Evolutionary conservation across 2,888 invertebrate genomes (phyloP).

Genomic region (Scaeva pyrastri): DNA sequence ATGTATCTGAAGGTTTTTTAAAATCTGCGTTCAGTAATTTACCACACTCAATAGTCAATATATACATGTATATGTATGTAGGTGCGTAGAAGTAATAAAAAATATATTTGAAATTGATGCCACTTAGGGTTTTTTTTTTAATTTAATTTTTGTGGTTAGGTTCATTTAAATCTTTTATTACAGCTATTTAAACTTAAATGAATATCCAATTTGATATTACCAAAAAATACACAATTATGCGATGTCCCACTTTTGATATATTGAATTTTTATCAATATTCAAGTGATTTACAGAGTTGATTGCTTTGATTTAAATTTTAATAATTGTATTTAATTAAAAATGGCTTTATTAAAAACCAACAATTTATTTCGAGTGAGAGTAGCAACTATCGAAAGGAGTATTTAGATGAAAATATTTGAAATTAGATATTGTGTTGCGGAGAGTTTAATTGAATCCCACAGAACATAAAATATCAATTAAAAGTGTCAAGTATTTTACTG

Average conservation of each 20-base stretch:
- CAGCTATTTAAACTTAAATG: neutral
- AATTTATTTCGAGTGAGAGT: no score
- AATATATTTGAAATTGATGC: constrained; percentile 1
- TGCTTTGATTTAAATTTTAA: no score
- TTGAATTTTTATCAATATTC: neutral
- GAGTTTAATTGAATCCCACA: no score
- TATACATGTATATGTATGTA: neutral
- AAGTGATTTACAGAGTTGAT: no score
- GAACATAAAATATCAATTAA: no score
- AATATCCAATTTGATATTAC: neutral
- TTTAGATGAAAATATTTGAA: no score
- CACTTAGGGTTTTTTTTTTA: neutral
- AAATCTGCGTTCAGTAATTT: neutral
- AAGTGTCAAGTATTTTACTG: no score
- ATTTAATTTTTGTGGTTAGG: neutral
- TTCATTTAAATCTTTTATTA: neutral
- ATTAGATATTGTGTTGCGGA: no score
- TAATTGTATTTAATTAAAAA: no score
- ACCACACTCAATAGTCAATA: neutral
- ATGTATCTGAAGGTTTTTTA: no score
- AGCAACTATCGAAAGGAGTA: no score
- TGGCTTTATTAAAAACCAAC: no score
- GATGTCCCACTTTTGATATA: neutral
- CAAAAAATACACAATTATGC: neutral
- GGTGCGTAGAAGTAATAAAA: neutral